These are phyloP conservation scores for Caretta caretta DNA, from an alignment of 2,113 vertebrate species.

Conservation along the genomic window DNA sequence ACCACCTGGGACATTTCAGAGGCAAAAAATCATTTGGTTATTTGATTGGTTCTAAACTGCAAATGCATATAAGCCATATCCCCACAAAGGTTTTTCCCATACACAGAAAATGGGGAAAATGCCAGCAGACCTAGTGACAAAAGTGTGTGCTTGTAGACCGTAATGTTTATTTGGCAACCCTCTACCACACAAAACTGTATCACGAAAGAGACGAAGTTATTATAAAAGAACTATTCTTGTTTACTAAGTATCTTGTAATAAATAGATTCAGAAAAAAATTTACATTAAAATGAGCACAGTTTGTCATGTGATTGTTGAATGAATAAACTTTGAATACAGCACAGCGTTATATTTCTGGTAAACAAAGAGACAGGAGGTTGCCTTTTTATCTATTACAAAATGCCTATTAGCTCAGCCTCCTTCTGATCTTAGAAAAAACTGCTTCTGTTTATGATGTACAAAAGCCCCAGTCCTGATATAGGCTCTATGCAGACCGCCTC, in stretches of 20 bases:
- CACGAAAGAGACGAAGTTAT: neutral
- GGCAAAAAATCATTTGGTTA: neutral
- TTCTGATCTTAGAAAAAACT: neutral
- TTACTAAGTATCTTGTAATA: neutral
- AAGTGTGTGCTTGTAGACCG: fast-evolving
- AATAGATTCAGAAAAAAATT: no score
- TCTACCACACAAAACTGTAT: neutral
- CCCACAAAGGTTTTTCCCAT: neutral
- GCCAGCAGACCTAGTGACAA: neutral
- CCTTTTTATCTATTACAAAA: neutral
- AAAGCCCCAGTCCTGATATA: neutral
- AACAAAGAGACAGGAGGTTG: neutral
- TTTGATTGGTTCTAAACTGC: neutral
- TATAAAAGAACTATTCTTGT: neutral
- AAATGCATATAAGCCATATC: neutral
- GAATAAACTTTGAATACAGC: neutral
- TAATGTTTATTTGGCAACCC: neutral
- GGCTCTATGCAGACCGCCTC: neutral
- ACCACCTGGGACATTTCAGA: neutral
- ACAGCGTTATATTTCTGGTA: neutral
- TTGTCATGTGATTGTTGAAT: neutral
- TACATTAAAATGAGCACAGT: neutral
- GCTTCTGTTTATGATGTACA: neutral
- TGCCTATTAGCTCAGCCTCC: neutral
- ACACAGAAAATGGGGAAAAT: conserved; percentile 15